These are phyloP conservation scores for Eurypyga helias DNA, from an alignment of 2,113 vertebrate species.

Conservation along the genomic window DNA sequence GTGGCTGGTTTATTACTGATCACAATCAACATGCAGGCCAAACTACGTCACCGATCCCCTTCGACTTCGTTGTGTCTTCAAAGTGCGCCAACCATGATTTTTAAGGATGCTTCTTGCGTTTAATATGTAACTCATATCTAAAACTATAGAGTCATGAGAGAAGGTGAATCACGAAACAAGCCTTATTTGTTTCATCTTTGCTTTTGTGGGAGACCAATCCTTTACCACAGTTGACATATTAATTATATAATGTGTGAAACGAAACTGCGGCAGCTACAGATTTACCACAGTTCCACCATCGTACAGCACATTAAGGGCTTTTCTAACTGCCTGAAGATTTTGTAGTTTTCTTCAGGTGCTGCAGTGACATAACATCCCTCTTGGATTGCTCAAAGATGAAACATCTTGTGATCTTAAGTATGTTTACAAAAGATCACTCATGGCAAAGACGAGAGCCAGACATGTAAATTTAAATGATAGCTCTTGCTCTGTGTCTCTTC, in stretches of 20 bases:
- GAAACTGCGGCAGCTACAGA: neutral
- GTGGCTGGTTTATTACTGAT: neutral
- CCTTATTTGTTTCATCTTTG: neutral
- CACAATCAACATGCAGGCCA: neutral
- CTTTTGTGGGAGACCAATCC: neutral
- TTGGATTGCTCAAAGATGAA: constrained; percentile 44
- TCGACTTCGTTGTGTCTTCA: neutral
- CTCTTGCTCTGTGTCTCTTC: neutral
- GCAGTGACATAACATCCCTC: neutral
- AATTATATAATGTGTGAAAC: neutral
- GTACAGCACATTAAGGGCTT: neutral
- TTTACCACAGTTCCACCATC: neutral
- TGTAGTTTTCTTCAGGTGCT: constrained; percentile 44
- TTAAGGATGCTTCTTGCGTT: neutral
- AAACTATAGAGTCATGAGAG: neutral
- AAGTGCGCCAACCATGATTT: neutral
- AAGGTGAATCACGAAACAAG: neutral
- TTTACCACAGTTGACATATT: neutral
- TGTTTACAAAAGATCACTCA: constrained; percentile 44
- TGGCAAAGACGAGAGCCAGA: constrained; percentile 30
- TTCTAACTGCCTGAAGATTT: constrained; percentile 17
- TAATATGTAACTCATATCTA: neutral
- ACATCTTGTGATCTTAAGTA: neutral
- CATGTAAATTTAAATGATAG: constrained; percentile 15
- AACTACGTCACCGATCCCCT: neutral